These are phyloP conservation scores for Ptychoptera albimana DNA, from an alignment of 2,888 invertebrate genomes.

Conservation along the genomic window DNA sequence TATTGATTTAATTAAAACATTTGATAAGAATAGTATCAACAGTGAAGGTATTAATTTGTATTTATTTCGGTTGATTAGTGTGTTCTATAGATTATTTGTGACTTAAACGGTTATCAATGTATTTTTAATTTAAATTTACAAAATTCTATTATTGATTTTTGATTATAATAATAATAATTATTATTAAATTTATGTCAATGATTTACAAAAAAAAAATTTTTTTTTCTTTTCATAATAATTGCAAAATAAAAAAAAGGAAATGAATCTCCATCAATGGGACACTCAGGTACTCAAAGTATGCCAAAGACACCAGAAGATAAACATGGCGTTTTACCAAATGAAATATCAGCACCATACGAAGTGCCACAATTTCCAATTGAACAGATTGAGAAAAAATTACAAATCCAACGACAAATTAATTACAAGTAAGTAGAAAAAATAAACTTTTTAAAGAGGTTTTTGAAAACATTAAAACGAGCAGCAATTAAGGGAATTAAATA, in stretches of 20 bases:
- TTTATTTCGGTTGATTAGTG: no score
- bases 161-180: no score
- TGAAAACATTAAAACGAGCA: no score
- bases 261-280: slow-evolving; percentile 13
- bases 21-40: no score
- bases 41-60: no score
- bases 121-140: no score
- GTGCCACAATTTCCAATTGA: slow-evolving; percentile 97
- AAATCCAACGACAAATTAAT: slow-evolving; percentile 66
- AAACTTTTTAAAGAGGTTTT: neutral
- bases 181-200: no score
- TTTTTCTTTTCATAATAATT: neutral
- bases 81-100: no score
- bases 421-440: neutral
- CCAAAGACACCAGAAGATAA: slow-evolving; percentile 11
- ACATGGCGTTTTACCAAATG: slow-evolving; percentile 43
- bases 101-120: neutral
- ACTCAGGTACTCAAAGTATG: slow-evolving; percentile 8
- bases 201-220: no score
- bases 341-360: slow-evolving; percentile 91
- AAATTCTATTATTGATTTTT: no score
- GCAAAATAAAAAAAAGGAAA: slow-evolving; percentile 15
- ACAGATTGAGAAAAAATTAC: slow-evolving; percentile 84
- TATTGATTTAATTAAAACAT: no score
- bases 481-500: no score